Evolutionary conservation across 1,140 invertebrate genomes (phyloP).

Genomic region (Potamilus streckersoni): DNA sequence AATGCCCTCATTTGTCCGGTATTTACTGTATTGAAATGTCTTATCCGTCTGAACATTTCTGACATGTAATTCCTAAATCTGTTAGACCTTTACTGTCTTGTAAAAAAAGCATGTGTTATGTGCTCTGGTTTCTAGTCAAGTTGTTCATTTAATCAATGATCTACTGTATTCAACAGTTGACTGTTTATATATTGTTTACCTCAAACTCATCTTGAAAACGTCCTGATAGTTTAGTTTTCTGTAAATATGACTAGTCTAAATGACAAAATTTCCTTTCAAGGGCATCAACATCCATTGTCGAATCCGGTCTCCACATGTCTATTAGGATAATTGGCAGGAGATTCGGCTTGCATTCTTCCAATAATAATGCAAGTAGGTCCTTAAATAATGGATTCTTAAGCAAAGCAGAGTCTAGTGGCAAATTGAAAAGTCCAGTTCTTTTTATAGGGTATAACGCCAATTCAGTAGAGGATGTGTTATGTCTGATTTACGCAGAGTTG

Average conservation of each 20-base stretch:
- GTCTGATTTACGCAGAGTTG: too few species aligned
- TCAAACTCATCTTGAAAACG: constrained; percentile 23
- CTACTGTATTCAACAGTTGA: too few species aligned
- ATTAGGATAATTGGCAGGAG: constrained; percentile 22
- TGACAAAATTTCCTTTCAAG: constrained; percentile 17
- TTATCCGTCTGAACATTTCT: too few species aligned
- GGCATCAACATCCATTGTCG: constrained; percentile 23
- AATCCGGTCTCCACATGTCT: constrained; percentile 10
- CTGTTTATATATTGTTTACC: constrained; percentile 13
- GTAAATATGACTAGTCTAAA: constrained; percentile 9
- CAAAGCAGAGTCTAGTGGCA: constrained; percentile 3
- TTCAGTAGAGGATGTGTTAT: too few species aligned
- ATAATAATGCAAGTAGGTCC: constrained; percentile 16
- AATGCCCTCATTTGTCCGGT: too few species aligned
- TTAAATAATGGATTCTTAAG: constrained; percentile 17
- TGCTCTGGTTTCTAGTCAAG: too few species aligned
- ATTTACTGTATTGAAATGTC: too few species aligned
- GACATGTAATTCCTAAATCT: too few species aligned
- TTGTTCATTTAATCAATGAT: too few species aligned
- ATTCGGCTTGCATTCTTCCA: constrained; percentile 15
- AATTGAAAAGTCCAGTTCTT: background rate
- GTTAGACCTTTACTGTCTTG: too few species aligned
- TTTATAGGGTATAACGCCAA: too few species aligned
- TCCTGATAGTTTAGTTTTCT: constrained; percentile 11
- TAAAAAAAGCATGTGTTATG: too few species aligned